A percentile compares a stretch with the other conserved stretches of the same genome.
Evolutionary conservation across 2,113 vertebrate genomes (phyloP).

Genomic region (Dasypus novemcinctus): DNA sequence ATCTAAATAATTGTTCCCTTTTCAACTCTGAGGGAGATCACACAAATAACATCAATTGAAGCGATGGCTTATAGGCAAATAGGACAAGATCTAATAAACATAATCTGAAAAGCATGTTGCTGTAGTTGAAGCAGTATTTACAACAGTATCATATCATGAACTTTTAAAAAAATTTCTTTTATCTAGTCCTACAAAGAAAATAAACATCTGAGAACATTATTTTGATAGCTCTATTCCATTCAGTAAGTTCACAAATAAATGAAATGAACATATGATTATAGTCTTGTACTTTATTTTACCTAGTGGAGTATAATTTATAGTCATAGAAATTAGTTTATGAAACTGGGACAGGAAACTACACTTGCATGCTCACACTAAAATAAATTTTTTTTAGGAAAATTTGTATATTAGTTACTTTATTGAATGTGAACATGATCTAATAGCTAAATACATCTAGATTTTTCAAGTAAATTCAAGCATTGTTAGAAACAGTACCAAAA

Average conservation of each 20-base stretch:
- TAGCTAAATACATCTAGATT: neutral
- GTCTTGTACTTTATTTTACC: neutral
- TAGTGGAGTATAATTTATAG: conserved; percentile 23
- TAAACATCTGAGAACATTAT: neutral
- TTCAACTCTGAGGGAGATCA: neutral
- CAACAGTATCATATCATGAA: neutral
- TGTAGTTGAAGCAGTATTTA: neutral
- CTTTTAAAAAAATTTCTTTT: neutral
- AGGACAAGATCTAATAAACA: neutral
- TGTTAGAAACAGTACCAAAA: neutral
- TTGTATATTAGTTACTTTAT: neutral
- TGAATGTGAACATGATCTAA: neutral
- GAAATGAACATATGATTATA: neutral
- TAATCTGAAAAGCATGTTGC: neutral
- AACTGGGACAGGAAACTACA: neutral
- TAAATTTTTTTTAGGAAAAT: neutral
- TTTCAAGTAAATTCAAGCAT: neutral
- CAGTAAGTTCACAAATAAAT: neutral
- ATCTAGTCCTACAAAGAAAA: neutral
- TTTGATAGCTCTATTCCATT: neutral
- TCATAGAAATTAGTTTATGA: neutral
- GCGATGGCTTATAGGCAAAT: neutral
- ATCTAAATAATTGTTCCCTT: neutral
- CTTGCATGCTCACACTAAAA: neutral
- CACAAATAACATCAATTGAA: neutral